phyloP scores from a whole-genome alignment of 2,797 vertebrate genomes.

The Clarias laeviceps region DNA sequence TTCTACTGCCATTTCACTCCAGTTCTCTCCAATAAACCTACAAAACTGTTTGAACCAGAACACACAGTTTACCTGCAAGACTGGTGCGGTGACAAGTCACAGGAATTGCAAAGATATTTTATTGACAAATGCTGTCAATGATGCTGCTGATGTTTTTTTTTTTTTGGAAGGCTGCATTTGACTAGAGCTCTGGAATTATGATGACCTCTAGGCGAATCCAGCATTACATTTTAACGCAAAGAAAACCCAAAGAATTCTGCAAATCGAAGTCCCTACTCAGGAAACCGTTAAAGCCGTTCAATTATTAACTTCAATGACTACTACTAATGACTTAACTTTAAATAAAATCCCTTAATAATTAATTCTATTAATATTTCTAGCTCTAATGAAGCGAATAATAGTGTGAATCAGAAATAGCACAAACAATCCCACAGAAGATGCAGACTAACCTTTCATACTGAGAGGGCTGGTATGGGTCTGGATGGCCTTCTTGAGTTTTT shows the following conservation, averaged over 20 bases:
- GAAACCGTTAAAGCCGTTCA: background rate
- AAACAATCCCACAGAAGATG: background rate
- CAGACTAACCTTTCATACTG: conserved; percentile 63
- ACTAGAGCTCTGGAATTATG: background rate
- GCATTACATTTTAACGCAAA: background rate
- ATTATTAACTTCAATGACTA: background rate
- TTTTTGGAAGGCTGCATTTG: background rate
- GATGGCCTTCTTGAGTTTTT: conserved; percentile 78
- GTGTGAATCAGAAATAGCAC: background rate
- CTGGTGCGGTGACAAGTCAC: too few relatives aligned
- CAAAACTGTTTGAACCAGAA: too few relatives aligned
- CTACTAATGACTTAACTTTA: background rate
- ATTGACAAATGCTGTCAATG: too few relatives aligned
- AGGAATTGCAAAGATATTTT: too few relatives aligned
- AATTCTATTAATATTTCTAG: background rate
- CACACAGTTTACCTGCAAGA: too few relatives aligned
- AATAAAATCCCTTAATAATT: background rate
- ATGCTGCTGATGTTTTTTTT: too few relatives aligned
- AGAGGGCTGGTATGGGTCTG: conserved; percentile 63
- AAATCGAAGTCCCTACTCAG: background rate
- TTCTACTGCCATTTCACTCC: too few relatives aligned
- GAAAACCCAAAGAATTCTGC: background rate
- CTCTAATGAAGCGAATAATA: conserved; percentile 15
- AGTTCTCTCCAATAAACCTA: too few relatives aligned
- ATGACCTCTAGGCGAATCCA: background rate